Evolutionary conservation across 1,140 invertebrate species (phyloP), one percentile per base, ranked within the genome.

Genomic region (Neotoxoptera formosana): DNA sequence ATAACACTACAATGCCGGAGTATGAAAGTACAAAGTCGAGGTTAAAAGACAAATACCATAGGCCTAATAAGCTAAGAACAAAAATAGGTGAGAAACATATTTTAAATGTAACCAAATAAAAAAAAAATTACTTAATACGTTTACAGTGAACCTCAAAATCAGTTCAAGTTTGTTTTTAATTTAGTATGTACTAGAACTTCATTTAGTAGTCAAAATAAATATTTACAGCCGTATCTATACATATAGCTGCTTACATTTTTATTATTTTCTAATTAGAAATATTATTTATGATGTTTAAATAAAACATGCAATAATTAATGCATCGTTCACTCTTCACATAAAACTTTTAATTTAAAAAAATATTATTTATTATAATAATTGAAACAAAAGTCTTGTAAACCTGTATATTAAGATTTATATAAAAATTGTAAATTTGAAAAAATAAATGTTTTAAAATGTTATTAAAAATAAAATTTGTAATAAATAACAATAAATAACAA

Each of bases 31-130:
- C 76, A 30, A 93, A 93, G 30, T 93, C 91, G 17, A 83, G 91
- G 51, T 93, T 93, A 41, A 93, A 93, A 93, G 91, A 93, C 34
- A 93, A 93, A 93, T 93, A 93, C 36, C 91, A 93, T 84, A 93
- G 91, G 17, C 91, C 91, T 20, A 93, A 93, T 93, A 93, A 93
- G 48, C 34, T 93, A 41, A 84, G 25, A 56, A 25, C 23, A 34
- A 93, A 53, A 93, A 86, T 34, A 93, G 91, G 91, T 93, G 86
- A 93, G 91, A 86, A 51, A 84, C 1, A 36, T 36, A 76, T 76
- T n/a, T 60, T 7, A 90, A 88, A 51, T 21, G n/a, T 8, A 51
- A 88, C 2, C 4, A 88, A 88, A 51, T 20, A 21, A 51, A 88
- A 88, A 60, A 67, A 67, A n/a, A 67, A 4, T 17, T 17, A n/a